Evolutionary conservation across 2,113 vertebrate species (phyloP).

Genomic region (Isichthys henryi): DNA sequence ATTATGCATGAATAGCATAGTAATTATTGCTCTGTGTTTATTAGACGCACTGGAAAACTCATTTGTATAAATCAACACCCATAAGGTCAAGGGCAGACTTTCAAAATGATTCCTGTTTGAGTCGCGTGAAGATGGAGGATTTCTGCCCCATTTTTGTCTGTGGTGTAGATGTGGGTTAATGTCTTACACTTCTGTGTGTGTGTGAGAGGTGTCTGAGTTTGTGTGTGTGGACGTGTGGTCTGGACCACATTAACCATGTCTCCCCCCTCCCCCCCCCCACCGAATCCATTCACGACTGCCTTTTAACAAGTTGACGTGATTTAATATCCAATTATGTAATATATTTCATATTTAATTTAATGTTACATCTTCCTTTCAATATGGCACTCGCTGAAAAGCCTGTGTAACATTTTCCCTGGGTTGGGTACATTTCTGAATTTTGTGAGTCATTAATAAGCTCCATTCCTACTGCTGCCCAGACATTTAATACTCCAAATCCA

Average conservation of each 20-base stretch:
- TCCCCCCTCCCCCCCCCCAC: neutral
- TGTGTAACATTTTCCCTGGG: neutral
- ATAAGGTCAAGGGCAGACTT: neutral
- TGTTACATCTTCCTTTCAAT: neutral
- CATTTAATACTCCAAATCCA: neutral
- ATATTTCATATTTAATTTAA: neutral
- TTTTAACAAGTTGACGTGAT: neutral
- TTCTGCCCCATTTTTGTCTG: slow-evolving; percentile 5
- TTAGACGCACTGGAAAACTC: neutral
- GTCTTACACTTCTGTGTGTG: neutral
- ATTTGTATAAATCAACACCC: neutral
- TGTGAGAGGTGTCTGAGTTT: neutral
- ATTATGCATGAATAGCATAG: slow-evolving; percentile 9
- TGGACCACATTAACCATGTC: neutral
- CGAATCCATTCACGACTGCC: neutral
- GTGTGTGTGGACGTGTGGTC: neutral
- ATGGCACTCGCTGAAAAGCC: neutral
- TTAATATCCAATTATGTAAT: neutral
- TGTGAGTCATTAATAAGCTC: neutral
- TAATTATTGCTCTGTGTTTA: slow-evolving; percentile 10
- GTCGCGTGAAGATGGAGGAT: neutral
- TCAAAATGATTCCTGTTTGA: neutral
- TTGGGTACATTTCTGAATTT: neutral
- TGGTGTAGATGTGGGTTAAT: neutral
- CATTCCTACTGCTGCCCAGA: neutral